Evolutionary conservation across 2,113 vertebrate species (phyloP), one percentile per base, ranked within the genome.

Genomic region (Percopsis transmontana): DNA sequence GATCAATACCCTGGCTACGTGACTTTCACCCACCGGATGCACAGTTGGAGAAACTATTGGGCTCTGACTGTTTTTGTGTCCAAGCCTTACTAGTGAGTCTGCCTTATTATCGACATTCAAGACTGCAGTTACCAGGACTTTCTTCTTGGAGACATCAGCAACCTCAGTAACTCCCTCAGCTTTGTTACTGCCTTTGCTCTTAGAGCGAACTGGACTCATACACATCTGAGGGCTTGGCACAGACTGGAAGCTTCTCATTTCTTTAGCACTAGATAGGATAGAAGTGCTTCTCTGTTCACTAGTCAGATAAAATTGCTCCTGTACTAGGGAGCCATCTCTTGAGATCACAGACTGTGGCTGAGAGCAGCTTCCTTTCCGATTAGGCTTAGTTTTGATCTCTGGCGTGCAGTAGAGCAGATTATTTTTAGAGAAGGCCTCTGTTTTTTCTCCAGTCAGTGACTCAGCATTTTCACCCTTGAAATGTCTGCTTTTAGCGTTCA

Each of bases 201-300:
- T 89, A 41, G 53, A 81, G 55, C 21, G 76, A 47, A 85, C 73
- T 15, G 92, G 92, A 72, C 91, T 93, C 45, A 20, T 76, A 47
- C 86, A 90, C 54, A 91, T 68, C 62, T 66, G 69, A 2, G 80
- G 89, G 0, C 68, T 66, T 9, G 89, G 91, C 20, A 92, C 55
- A 1, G 51, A 69, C n/a, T 55, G 38, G 66, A 77, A 83, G 54
- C 79, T 91, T 24, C 73, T 63, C 1, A 4, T 20, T 16, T 16
- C 21, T 58, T 50, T 66, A 62, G 45, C 71, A 61, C 42, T 38
- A 53, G 57, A 38, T 40, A 54, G 8, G 4, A 57, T 27, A 45
- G 38, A 53, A 15, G 16, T 8, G 8, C n/a, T 20, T 11, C 63
- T 74, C 55, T 56, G 56, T 10, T 50, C 59, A 48, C 23, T 72